phyloP scores from a whole-genome alignment of 2,797 vertebrate species.

The Argentina silus region DNA sequence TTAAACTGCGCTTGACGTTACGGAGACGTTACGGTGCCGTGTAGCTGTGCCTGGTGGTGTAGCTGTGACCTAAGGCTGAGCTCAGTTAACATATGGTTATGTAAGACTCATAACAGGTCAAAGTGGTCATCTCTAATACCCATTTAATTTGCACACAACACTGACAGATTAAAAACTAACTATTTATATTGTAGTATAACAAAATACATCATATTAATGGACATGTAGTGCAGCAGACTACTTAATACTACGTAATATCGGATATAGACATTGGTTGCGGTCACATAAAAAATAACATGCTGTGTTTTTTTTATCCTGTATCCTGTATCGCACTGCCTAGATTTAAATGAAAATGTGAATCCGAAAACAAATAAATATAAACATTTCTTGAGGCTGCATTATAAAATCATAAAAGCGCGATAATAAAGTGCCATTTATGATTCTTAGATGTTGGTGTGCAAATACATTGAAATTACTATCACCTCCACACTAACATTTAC shows the following conservation, averaged over 20 bases:
- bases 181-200: slow-evolving; percentile 21
- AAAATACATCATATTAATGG: slow-evolving; percentile 13
- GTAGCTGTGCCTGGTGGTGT: no score
- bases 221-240: no score
- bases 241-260: slow-evolving; percentile 26
- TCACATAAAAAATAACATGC: slow-evolving; percentile 25
- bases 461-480: slow-evolving; percentile 19
- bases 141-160: slow-evolving; percentile 33
- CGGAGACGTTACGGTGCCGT: no score
- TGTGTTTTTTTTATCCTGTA: not conserved
- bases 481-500: slow-evolving; percentile 5
- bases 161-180: slow-evolving; percentile 27
- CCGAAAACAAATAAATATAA: slow-evolving; percentile 24
- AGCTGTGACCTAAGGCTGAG: no score
- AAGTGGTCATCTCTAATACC: slow-evolving; percentile 44
- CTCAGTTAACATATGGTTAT: slow-evolving; percentile 48
- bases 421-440: slow-evolving; percentile 41
- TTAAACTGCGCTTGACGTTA: no score
- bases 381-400: slow-evolving; percentile 38
- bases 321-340: not conserved
- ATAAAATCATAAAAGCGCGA: slow-evolving; percentile 36
- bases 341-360: slow-evolving; percentile 15
- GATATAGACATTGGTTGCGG: not conserved
- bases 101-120: slow-evolving; percentile 66
- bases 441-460: slow-evolving; percentile 20